Evolutionary conservation across 2,113 vertebrate species (phyloP).

Genomic region (Trachemys scripta): DNA sequence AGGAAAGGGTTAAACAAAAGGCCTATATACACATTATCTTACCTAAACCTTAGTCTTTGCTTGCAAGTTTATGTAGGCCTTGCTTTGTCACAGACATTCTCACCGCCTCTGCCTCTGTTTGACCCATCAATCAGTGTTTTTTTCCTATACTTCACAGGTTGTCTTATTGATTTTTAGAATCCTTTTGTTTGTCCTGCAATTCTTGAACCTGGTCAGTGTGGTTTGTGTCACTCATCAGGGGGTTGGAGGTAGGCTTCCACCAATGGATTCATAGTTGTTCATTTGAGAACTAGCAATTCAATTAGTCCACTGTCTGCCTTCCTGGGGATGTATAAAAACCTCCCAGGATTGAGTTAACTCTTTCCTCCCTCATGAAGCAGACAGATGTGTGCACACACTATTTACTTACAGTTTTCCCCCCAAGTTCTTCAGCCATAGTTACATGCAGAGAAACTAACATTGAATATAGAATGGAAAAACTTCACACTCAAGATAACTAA

Average conservation of each 20-base stretch:
- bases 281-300: neutral
- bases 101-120: neutral
- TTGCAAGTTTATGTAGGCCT: neutral
- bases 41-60: neutral
- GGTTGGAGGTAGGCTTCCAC: neutral
- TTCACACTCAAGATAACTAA: neutral
- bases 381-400: neutral
- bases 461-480: neutral
- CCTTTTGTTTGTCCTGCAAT: neutral
- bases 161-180: neutral
- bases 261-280: neutral
- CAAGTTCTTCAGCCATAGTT: neutral
- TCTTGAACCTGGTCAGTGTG: neutral
- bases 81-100: neutral
- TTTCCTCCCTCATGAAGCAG: neutral
- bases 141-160: too few species aligned
- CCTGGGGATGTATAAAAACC: neutral
- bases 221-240: neutral
- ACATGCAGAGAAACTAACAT: rapidly evolving
- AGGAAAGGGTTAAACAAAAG: neutral
- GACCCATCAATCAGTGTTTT: neutral
- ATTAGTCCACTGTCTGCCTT: neutral
- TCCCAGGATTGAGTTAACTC: neutral
- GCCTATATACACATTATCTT: neutral
- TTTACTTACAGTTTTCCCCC: neutral